These are phyloP conservation scores for Natator depressus DNA, from an alignment of 2,113 vertebrate genomes.

Conservation along the genomic window DNA sequence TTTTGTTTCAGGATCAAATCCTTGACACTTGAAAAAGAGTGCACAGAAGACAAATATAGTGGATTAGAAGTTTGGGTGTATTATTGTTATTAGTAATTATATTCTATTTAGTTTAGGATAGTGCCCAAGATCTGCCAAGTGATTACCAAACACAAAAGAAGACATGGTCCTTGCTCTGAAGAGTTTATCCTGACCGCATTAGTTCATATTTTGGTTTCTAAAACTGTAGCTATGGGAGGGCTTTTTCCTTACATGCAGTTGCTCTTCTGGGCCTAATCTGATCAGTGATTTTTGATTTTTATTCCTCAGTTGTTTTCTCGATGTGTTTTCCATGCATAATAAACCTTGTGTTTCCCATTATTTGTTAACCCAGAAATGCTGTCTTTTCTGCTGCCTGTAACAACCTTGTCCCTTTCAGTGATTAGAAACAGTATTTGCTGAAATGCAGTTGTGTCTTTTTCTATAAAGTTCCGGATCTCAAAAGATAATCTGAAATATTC, in stretches of 20 bases:
- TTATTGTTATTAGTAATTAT: neutral
- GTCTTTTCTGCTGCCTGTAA: neutral
- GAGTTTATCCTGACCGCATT: neutral
- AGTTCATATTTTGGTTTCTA: neutral
- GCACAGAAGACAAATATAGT: neutral
- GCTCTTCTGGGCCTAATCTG: neutral
- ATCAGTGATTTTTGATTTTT: neutral
- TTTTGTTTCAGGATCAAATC: conserved; percentile 14
- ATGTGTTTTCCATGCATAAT: neutral
- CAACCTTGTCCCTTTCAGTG: neutral
- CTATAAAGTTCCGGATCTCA: neutral
- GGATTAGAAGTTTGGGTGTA: neutral
- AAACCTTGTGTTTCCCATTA: neutral
- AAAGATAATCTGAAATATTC: neutral
- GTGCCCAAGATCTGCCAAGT: neutral
- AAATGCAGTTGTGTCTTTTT: neutral
- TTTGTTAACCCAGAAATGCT: neutral
- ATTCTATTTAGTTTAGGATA: neutral
- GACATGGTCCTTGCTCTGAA: neutral
- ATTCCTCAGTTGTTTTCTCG: neutral
- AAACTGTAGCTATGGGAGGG: neutral
- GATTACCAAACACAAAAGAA: neutral
- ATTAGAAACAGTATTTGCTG: neutral
- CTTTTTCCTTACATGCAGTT: neutral
- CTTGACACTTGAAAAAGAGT: neutral